Evolutionary conservation across 1,140 invertebrate genomes (phyloP).

Genomic region (Charaxes varanes): DNA sequence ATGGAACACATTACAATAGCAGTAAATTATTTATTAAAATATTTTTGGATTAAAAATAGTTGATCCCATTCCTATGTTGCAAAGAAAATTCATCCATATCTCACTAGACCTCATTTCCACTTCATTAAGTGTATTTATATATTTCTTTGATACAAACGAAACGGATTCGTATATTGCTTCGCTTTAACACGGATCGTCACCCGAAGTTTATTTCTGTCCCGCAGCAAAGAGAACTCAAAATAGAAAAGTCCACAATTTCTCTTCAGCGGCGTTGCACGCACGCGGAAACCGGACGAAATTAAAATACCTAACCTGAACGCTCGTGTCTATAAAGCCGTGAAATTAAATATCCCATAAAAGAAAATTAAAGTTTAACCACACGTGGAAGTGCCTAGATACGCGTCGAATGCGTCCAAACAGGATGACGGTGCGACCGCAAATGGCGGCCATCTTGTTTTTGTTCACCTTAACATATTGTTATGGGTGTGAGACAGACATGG

Average conservation of each 20-base stretch:
- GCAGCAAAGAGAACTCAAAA: conserved; percentile 51
- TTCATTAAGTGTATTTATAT: conserved; percentile 4
- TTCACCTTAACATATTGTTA: conserved; percentile 19
- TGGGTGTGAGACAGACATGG: conserved; percentile 75
- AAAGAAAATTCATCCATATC: too few relatives aligned
- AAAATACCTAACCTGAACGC: conserved; percentile 17
- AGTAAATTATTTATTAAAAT: too few relatives aligned
- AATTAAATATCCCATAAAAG: conserved; percentile 12
- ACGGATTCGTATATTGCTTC: conserved; percentile 17
- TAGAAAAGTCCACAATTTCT: conserved; percentile 65
- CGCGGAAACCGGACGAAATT: conserved; percentile 27
- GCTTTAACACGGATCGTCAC: conserved; percentile 40
- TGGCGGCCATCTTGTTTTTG: conserved; percentile 60
- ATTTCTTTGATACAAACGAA: conserved; percentile 13
- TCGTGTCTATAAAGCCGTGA: conserved; percentile 12
- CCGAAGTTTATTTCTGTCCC: conserved; percentile 62
- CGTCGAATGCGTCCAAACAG: conserved; percentile 23
- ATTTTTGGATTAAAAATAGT: too few relatives aligned
- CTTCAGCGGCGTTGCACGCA: conserved; percentile 45
- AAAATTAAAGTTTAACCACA: conserved; percentile 13
- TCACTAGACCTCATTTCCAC: too few relatives aligned
- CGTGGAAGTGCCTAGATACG: background rate
- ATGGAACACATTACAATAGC: too few relatives aligned
- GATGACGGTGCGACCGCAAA: conserved; percentile 32
- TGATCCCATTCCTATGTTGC: too few relatives aligned